phyloP scores from a whole-genome alignment of 2,113 vertebrate species.

The Lophius piscatorius region DNA sequence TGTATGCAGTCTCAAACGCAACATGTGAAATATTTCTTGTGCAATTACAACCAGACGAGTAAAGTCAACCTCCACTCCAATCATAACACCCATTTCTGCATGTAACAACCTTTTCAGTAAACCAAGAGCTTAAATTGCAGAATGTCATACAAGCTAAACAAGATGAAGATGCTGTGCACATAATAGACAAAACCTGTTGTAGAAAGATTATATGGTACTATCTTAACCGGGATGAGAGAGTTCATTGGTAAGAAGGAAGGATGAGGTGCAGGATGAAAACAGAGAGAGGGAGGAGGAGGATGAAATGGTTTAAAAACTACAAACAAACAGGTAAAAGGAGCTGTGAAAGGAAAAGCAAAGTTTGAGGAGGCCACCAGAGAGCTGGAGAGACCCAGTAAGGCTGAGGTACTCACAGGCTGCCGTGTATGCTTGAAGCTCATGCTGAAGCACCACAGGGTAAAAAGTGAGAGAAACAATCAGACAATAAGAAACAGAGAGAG shows the following conservation, averaged over 20 bases:
- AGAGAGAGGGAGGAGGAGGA: background rate
- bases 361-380: conserved; percentile 1
- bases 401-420: conserved; percentile 78
- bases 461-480: conserved; percentile 12
- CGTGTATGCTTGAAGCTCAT: conserved; percentile 82
- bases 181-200: no score
- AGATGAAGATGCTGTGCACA: background rate
- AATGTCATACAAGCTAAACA: no score
- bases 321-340: conserved; percentile 6
- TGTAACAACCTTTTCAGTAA: background rate
- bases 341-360: background rate
- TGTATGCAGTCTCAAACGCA: no score
- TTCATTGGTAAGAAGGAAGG: conserved; percentile 9
- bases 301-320: background rate
- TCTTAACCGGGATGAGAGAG: background rate
- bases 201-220: no score
- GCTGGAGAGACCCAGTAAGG: conserved; percentile 6
- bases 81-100: background rate
- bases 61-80: no score
- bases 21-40: no score
- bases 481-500: conserved; percentile 2
- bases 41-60: no score
- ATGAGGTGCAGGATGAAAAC: background rate
- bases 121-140: background rate
- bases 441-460: conserved; percentile 56